phyloP scores from a whole-genome alignment of 2,888 invertebrate genomes.

The Gandaritis pyraliata region DNA sequence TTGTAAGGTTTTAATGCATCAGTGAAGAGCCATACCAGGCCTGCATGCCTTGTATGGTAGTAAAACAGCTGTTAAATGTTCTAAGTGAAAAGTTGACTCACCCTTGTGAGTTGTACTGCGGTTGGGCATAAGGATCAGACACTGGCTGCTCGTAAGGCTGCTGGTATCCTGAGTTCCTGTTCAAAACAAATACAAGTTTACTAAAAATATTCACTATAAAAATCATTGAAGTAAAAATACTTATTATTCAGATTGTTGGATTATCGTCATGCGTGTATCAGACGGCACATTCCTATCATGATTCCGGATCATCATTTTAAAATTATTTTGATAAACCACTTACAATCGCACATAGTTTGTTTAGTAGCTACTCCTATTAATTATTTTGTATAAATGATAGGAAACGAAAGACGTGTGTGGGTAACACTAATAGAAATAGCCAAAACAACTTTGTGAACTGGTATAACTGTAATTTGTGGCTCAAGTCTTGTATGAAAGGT shows the following conservation, averaged over 20 bases:
- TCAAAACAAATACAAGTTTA: conserved; percentile 16
- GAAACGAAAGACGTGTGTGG: too few relatives aligned
- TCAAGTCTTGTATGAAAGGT: neutral
- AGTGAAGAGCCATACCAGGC: neutral
- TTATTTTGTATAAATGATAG: too few relatives aligned
- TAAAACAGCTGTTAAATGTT: too few relatives aligned
- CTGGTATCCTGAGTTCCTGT: conserved; percentile 75
- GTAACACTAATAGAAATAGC: too few relatives aligned
- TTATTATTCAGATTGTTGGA: conserved; percentile 56
- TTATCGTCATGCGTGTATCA: conserved; percentile 79
- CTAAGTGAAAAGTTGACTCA: conserved; percentile 35
- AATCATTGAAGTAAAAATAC: neutral
- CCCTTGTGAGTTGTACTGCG: conserved; percentile 68
- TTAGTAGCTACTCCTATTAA: too few relatives aligned
- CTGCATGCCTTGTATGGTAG: neutral
- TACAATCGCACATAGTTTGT: too few relatives aligned
- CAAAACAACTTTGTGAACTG: too few relatives aligned
- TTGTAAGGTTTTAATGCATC: neutral
- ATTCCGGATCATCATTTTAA: conserved; percentile 72
- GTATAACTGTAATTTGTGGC: too few relatives aligned
- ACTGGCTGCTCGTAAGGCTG: conserved; percentile 68
- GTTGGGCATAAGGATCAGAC: conserved; percentile 69
- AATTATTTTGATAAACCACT: neutral
- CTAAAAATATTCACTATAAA: neutral
- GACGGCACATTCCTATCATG: conserved; percentile 84